Percentiles rank a stretch among this genome's conserved stretches.
Conservation (phyloP, 2,797 vertebrate genomes). For the Lophius americanus region DNA sequence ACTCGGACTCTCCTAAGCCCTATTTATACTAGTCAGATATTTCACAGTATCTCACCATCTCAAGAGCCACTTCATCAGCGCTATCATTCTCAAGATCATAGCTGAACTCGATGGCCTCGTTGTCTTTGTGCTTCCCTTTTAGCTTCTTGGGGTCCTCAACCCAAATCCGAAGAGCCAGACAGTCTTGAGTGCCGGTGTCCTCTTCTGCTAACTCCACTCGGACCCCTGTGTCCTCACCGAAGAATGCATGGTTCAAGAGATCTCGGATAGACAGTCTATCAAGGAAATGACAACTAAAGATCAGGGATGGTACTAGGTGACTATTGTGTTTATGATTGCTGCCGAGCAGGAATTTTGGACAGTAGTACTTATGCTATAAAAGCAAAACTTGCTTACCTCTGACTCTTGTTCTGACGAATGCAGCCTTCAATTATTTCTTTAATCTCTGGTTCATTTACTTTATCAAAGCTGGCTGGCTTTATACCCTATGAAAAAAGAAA, state of each 20-base stretch:
- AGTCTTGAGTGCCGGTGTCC: slow-evolving; percentile 84
- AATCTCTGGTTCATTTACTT: slow-evolving; percentile 94
- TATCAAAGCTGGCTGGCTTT: slow-evolving; percentile 95
- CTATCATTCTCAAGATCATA: slow-evolving; percentile 92
- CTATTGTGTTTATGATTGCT: background rate
- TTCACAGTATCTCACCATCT: slow-evolving; percentile 87
- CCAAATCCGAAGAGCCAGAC: slow-evolving; percentile 92
- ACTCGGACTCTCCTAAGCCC: background rate
- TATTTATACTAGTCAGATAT: slow-evolving; percentile 7
- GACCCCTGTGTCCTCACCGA: slow-evolving; percentile 94
- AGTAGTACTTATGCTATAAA: slow-evolving; percentile 1
- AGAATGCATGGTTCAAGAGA: slow-evolving; percentile 91
- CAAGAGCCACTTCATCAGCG: slow-evolving; percentile 93
- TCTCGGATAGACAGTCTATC: slow-evolving; percentile 91
- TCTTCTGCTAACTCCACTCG: slow-evolving; percentile 95
- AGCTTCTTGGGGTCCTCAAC: slow-evolving; percentile 96
- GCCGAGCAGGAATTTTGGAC: background rate
- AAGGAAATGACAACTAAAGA: background rate
- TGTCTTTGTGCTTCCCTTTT: slow-evolving; percentile 98
- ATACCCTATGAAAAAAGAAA: slow-evolving; percentile 84
- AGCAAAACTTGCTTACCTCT: slow-evolving; percentile 81
- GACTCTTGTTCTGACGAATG: slow-evolving; percentile 92
- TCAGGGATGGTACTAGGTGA: background rate
- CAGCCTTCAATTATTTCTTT: slow-evolving; percentile 97
- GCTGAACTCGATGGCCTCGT: slow-evolving; percentile 97